Conservation (phyloP, 1,140 invertebrate genomes). For the Heliconius hermathena region DNA sequence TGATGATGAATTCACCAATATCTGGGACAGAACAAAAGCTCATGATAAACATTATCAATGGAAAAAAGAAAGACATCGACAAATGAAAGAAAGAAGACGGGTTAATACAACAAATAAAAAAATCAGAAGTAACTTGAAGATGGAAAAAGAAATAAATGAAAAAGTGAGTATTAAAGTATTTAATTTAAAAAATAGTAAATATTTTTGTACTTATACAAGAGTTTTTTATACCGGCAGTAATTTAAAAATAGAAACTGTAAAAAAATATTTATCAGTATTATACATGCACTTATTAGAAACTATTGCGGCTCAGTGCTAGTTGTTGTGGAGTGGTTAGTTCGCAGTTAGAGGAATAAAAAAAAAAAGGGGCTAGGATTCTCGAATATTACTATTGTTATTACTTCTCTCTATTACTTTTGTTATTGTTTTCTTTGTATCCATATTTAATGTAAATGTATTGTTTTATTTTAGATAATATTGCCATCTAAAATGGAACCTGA, state of each 20-base stretch:
- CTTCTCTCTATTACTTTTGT: too few relatives aligned
- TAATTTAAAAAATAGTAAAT: constrained; percentile 15
- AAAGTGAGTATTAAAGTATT: constrained; percentile 53
- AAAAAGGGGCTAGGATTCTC: too few relatives aligned
- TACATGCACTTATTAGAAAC: too few relatives aligned
- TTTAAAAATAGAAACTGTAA: too few relatives aligned
- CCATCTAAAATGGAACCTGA: constrained; percentile 78
- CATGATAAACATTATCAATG: constrained; percentile 77
- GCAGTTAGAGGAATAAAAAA: too few relatives aligned
- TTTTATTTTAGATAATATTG: constrained; percentile 64
- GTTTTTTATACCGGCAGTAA: too few relatives aligned
- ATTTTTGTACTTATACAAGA: too few relatives aligned
- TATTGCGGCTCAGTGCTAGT: too few relatives aligned
- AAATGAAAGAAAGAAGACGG: constrained; percentile 73
- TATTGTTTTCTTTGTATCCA: background rate
- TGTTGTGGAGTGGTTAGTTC: too few relatives aligned
- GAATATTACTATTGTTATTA: too few relatives aligned
- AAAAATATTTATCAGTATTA: too few relatives aligned
- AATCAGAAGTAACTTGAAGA: constrained; percentile 50
- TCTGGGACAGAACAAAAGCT: constrained; percentile 76
- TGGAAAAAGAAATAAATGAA: constrained; percentile 60
- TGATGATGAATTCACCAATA: constrained; percentile 65
- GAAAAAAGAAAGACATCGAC: constrained; percentile 71
- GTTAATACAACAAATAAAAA: constrained; percentile 61
- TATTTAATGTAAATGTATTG: constrained; percentile 15